These are phyloP conservation scores for Diplodus sargus DNA, from an alignment of 2,797 vertebrate genomes.

Conservation along the genomic window DNA sequence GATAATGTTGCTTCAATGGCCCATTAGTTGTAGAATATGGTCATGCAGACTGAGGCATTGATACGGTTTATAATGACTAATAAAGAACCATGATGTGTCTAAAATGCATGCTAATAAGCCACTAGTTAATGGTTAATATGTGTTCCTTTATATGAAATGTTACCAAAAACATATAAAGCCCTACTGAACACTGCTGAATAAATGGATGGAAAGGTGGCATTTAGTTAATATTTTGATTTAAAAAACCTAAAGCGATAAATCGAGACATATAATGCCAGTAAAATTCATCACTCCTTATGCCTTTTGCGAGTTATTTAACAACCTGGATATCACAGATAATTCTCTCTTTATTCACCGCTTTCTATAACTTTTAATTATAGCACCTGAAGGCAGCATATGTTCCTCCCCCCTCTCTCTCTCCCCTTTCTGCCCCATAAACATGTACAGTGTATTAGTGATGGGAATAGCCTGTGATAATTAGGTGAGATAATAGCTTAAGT, in stretches of 20 bases:
- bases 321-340: not conserved
- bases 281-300: not conserved
- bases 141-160: no score
- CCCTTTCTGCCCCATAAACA: conserved; percentile 66
- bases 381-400: conserved; percentile 41
- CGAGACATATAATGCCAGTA: not conserved
- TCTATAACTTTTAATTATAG: conserved; percentile 19
- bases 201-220: not conserved
- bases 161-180: conserved; percentile 1
- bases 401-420: not conserved
- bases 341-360: conserved; percentile 14
- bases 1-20: no score
- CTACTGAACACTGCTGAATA: not conserved
- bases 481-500: conserved; percentile 73
- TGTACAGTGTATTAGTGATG: conserved; percentile 63
- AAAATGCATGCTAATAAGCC: no score
- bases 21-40: no score
- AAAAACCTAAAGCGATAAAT: not conserved
- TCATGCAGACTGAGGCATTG: no score
- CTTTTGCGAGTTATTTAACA: not conserved
- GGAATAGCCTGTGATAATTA: conserved; percentile 79
- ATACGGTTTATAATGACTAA: no score
- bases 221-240: not conserved
- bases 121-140: no score
- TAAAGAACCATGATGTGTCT: no score